Base-by-base conservation (phyloP, 1,140 invertebrate genomes). In the Eciton burchellii region DNA sequence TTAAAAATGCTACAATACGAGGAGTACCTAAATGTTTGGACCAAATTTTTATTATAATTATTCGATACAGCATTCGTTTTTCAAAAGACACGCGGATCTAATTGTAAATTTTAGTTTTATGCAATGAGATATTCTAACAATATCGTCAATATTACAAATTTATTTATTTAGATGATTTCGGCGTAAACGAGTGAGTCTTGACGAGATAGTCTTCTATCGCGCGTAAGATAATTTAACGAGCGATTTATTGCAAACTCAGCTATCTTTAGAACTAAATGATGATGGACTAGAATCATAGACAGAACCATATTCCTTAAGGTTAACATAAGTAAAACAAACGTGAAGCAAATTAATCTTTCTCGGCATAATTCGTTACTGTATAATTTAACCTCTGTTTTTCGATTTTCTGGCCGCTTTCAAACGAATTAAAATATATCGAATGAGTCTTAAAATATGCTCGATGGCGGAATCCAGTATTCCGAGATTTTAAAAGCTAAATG, bases 261-360 rank as follows among this genome's bases (percentile, higher is more conserved):
- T 29, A 16, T 57, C 81, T 21, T 54, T 74, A 56, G n/a, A 81
- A 81, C 74, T 26, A 60, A 63, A 62, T 79, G 54, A 84, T 52
- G 81, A 60, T 88, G 82, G 89, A 90, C 89, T 90, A 90, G 89
- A 89, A 88, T 88, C 81, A 49, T 45, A 71, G 60, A 54, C 83
- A 52, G 85, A 83, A 71, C 63, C 84, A 81, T 79, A 45, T 82
- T 16, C 47, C 56, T 79, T 85, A 86, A 86, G 56, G 24, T 76
- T 85, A 83, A 54, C 73, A 83, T 79, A 89, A 68, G 63, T 81
- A 60, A 84, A 19, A 72, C 21, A 52, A 70, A 29, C 45, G 5
- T 49, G 26, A 14, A 47, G 29, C 43, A 45, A 71, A 70, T 54
- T 70, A 47, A 11, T 16, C 11, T 70, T 52, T 5, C 26, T 11